A percentile compares a stretch with the other conserved stretches of the same genome.
These are phyloP conservation scores for Polypterus bichir DNA, from an alignment of 2,113 vertebrate species.

Conservation along the genomic window DNA sequence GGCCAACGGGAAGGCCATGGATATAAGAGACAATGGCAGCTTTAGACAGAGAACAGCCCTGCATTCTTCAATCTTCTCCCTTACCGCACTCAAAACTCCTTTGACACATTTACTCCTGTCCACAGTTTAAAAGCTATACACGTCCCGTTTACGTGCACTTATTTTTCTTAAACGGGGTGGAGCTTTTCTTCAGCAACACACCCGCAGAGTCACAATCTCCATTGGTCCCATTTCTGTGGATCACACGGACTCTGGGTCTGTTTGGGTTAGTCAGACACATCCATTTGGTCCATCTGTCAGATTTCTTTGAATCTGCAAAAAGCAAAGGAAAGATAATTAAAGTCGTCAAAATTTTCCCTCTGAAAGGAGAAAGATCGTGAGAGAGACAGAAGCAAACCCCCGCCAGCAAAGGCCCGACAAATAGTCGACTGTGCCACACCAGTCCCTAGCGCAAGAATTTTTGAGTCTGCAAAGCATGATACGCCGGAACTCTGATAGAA, in stretches of 20 bases:
- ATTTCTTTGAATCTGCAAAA: slow-evolving; percentile 49
- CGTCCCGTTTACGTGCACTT: slow-evolving; percentile 17
- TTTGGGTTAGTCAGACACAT: slow-evolving; percentile 13
- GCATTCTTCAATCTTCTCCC: slow-evolving; percentile 11
- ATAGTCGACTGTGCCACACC: neutral
- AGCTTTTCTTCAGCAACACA: neutral
- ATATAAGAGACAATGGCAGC: slow-evolving; percentile 3
- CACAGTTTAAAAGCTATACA: slow-evolving; percentile 5
- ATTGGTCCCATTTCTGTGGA: slow-evolving; percentile 20
- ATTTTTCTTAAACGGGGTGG: slow-evolving; percentile 7
- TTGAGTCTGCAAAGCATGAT: neutral
- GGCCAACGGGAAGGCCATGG: neutral
- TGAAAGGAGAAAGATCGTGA: neutral
- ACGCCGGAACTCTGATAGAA: neutral
- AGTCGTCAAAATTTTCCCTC: neutral
- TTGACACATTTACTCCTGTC: slow-evolving; percentile 6
- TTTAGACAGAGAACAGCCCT: slow-evolving; percentile 8
- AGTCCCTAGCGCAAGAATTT: neutral
- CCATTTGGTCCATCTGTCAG: slow-evolving; percentile 23
- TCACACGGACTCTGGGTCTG: neutral
- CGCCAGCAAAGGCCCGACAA: neutral
- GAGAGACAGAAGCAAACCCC: neutral
- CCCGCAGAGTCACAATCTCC: slow-evolving; percentile 3
- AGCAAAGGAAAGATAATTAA: slow-evolving; percentile 7
- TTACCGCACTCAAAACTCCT: neutral